Base-by-base conservation (phyloP, 2,888 invertebrate genomes). In the Autographa gamma region DNA sequence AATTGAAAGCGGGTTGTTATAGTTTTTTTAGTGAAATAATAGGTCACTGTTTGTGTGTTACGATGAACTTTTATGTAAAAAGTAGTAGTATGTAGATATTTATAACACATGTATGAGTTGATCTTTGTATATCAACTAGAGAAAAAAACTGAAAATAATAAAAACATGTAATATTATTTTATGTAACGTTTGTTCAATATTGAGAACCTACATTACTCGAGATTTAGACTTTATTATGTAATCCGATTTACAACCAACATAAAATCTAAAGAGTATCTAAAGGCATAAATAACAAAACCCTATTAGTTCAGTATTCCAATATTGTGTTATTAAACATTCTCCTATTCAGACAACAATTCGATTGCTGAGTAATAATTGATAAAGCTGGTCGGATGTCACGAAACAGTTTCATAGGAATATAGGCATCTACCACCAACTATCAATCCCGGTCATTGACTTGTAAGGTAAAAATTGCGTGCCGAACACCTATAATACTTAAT, bases 1-100 rank as follows among this genome's bases (percentile, higher is more conserved):
- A 64, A 71, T 75, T 76, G 66, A 76, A 67, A 76, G 9, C 71
- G 58, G 61, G 54, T 66, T 41, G 62, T 18, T 14, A 18, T 65
- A 60, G 54, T 60, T 54, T 65, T n/a, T 0, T n/a, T 56, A 13
- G 13, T 13, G 19, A n/a, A n/a, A n/a, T 1, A 48, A 16, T 48
- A n/a, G 3, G 48, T n/a, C 38, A 38, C 38, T 11, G 11, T 38
- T 38, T 38, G 38, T 38, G 9, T 11, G 11, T 11, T 38, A 38
- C 34, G 34, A 38, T 38, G 2, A 38, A 38, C 38, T 34, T 6
- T 34, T 34, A 34, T 8, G 8, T 34, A 13, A 13, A 41, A 3
- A 41, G 11, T 41, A 11, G 38, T 38, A 11, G 3, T 41, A 11
- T 13, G 41, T 14, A 41, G 14, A 14, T 16, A 43, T 43, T 6